Base-by-base conservation (phyloP, 2,888 invertebrate genomes). In the Gnatocerus cornutus region DNA sequence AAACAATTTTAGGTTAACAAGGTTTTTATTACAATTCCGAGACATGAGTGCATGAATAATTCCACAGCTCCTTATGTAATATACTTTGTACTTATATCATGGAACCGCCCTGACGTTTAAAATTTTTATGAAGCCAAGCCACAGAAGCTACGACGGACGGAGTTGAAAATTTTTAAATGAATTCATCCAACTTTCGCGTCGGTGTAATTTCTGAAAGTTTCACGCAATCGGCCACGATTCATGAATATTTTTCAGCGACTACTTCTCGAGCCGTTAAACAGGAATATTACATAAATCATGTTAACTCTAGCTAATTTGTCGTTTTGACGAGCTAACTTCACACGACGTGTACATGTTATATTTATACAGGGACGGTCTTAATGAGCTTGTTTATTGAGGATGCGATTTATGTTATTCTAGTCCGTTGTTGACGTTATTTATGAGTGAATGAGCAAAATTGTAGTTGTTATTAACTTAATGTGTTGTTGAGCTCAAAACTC, bases 141-240 rank as follows among this genome's bases (percentile, higher is more conserved):
- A 39, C 14, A 10, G 48, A 5, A 48, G 14, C 16, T 3, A 21
- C n/a, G 56, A n/a, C 41, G 16, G 9, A n/a, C 43, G 30, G 39
- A 59, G 46, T 46, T 46, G 59, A 46, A 59, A 59, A 46, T 59
- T 59, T 59, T 59, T 59, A 59, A 59, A 59, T 59, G 59, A 59
- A 59, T 59, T 59, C 59, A 45, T 59, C 46, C 59, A 59, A 59
- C 45, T 59, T 46, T 21, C 8, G 16, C 48, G 48, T 8, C 16
- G 9, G 39, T 16, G 43, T 58, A 58, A 58, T 43, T 58, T 41
- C 45, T 13, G 30, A 45, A 46, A 59, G 16, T 59, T 59, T 33
- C 33, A 13, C 41, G 59, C 59, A 59, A 59, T 59, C 59, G 59
- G 46, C 29, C 16, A 43, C 59, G 33, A 59, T 59, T 59, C 61